A percentile compares a stretch with the other conserved stretches of the same genome.
phyloP scores from a whole-genome alignment of 2,113 vertebrate species.

The Scortum barcoo region DNA sequence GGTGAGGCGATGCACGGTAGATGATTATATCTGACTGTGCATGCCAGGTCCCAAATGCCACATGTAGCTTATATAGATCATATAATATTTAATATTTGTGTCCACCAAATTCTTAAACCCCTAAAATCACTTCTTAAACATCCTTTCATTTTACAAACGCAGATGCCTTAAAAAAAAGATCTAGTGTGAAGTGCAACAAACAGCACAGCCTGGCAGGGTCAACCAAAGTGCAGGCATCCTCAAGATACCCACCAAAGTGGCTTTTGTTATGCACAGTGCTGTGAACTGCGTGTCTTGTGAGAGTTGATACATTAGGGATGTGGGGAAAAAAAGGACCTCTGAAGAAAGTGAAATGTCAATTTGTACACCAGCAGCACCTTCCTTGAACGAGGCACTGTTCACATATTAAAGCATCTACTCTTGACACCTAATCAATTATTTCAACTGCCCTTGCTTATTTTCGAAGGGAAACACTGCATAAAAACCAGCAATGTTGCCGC shows the following conservation, averaged over 20 bases:
- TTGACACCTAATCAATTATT: slow-evolving; percentile 49
- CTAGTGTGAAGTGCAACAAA: slow-evolving; percentile 8
- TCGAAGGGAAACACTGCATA: not conserved
- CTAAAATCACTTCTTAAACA: not conserved
- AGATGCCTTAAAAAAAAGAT: slow-evolving; percentile 15
- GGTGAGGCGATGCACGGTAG: not conserved
- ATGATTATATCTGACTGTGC: slow-evolving; percentile 12
- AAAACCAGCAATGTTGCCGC: slow-evolving; percentile 1
- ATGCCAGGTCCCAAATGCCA: not conserved
- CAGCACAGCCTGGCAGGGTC: slow-evolving; percentile 32
- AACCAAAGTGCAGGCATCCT: slow-evolving; percentile 30
- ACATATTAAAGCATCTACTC: slow-evolving; percentile 23
- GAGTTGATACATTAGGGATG: not conserved
- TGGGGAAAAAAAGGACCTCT: not conserved
- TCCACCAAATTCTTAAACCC: not conserved
- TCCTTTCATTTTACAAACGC: not conserved
- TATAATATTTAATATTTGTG: not conserved
- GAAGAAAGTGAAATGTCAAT: slow-evolving; percentile 17
- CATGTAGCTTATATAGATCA: not conserved
- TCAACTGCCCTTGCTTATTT: not conserved
- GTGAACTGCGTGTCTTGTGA: slow-evolving; percentile 27
- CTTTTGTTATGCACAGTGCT: not conserved
- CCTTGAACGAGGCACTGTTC: slow-evolving; percentile 18
- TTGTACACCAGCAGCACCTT: slow-evolving; percentile 22
- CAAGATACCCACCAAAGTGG: slow-evolving; percentile 10